phyloP scores from a whole-genome alignment of 2,113 vertebrate genomes.

The Notechis scutatus region DNA sequence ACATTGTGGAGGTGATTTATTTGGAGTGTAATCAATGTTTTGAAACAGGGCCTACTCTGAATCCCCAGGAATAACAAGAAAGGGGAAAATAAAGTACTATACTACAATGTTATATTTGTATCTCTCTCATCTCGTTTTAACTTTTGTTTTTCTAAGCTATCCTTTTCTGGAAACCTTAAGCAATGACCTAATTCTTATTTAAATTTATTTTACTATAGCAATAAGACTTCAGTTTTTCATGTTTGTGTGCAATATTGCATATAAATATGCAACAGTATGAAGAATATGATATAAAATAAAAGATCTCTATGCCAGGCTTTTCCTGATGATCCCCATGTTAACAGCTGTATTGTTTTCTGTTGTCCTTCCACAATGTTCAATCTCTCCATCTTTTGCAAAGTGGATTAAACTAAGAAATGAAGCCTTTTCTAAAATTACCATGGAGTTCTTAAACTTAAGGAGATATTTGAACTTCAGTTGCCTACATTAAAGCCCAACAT shows the following conservation, averaged over 20 bases:
- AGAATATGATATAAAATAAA: neutral
- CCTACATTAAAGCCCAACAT: neutral
- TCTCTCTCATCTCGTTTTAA: neutral
- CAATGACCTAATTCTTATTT: neutral
- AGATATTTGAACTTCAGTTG: neutral
- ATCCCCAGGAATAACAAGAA: neutral
- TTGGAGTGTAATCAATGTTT: neutral
- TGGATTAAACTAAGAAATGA: neutral
- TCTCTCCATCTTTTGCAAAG: neutral
- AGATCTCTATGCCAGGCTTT: neutral
- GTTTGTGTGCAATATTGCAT: neutral
- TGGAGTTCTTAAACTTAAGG: neutral
- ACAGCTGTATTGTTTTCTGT: neutral
- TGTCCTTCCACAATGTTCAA: neutral
- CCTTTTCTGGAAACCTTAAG: neutral
- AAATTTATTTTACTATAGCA: neutral
- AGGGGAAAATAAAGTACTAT: neutral
- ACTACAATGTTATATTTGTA: neutral
- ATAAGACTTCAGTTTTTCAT: neutral
- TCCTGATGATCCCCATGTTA: neutral
- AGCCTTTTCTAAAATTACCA: neutral
- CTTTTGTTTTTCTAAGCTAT: neutral
- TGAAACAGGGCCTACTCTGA: neutral
- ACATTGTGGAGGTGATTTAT: conserved; percentile 4
- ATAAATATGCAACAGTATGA: neutral